phyloP scores from a whole-genome alignment of 2,113 vertebrate species.

The Aramus guarauna region DNA sequence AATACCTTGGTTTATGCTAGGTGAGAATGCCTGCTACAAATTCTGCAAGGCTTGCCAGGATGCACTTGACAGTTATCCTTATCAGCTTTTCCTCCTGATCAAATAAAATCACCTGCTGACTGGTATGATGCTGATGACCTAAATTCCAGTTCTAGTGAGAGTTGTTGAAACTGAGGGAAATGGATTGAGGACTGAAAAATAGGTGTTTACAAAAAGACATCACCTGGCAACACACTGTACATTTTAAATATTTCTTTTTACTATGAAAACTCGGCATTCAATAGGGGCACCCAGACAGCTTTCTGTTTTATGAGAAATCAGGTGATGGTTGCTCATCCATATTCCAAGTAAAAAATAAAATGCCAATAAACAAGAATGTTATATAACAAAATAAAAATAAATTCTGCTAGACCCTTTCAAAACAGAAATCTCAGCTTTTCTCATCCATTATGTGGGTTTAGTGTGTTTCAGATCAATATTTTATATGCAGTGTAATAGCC shows the following conservation, averaged over 20 bases:
- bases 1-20: background rate
- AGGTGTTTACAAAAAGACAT: background rate
- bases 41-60: background rate
- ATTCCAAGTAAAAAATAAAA: background rate
- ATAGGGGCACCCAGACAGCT: background rate
- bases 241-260: background rate
- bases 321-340: background rate
- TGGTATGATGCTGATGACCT: background rate
- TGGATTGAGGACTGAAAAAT: background rate
- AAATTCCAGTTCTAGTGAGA: background rate
- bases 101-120: slow-evolving; percentile 4
- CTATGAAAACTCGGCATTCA: background rate
- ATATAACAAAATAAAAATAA: slow-evolving; percentile 17
- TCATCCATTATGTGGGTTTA: background rate
- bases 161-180: background rate
- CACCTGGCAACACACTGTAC: background rate
- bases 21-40: background rate
- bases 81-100: slow-evolving; percentile 5
- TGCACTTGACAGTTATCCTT: background rate
- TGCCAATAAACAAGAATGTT: background rate
- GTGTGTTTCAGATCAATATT: slow-evolving; percentile 51
- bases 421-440: slow-evolving; percentile 19
- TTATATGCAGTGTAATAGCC: slow-evolving; percentile 3
- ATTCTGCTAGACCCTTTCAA: background rate
- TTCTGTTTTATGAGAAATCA: background rate